phyloP scores from a whole-genome alignment of 2,113 vertebrate genomes.

The Bucco capensis region DNA sequence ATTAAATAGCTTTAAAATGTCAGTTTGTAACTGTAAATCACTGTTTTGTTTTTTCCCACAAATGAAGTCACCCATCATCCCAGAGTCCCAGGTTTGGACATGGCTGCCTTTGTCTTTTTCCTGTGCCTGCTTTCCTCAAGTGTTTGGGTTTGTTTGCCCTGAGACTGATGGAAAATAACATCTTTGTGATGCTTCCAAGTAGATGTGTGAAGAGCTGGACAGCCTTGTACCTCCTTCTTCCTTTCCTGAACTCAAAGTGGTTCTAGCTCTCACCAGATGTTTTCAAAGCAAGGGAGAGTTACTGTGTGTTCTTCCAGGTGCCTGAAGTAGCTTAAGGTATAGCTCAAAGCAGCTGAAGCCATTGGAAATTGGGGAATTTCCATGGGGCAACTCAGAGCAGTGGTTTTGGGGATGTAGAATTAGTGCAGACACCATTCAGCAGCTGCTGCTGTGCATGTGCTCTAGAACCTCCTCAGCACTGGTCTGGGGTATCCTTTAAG shows the following conservation, averaged over 20 bases:
- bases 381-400: neutral
- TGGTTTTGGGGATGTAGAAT: neutral
- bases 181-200: neutral
- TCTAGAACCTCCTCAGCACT: neutral
- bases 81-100: constrained; percentile 76
- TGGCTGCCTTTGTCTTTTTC: constrained; percentile 29
- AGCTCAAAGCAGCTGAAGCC: neutral
- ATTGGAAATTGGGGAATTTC: neutral
- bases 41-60: constrained; percentile 4
- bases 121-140: constrained; percentile 38
- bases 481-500: neutral
- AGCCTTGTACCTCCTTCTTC: neutral
- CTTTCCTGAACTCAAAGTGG: neutral
- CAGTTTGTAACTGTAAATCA: constrained; percentile 7
- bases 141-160: constrained; percentile 48
- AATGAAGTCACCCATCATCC: constrained; percentile 68
- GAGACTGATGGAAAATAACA: neutral
- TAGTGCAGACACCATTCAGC: neutral
- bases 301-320: neutral
- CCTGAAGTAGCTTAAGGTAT: neutral
- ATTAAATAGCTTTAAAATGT: neutral
- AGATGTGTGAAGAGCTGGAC: neutral
- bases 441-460: neutral
- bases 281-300: neutral
- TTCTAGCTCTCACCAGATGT: neutral